Evolutionary conservation across 2,888 invertebrate genomes (phyloP).

Genomic region (Eupithecia vulgata): DNA sequence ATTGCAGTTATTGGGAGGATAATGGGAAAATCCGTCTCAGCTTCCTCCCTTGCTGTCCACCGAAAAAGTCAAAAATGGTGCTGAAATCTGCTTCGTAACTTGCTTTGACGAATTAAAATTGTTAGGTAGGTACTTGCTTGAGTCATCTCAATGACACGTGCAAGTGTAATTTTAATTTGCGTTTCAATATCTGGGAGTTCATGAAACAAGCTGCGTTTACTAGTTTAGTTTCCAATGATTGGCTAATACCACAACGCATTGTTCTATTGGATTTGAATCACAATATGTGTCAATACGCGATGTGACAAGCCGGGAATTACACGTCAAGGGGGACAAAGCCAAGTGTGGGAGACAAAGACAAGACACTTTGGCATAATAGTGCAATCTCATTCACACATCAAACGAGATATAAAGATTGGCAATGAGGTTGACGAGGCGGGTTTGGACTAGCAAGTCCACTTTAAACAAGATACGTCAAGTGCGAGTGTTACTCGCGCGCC

Average conservation of each 20-base stretch:
- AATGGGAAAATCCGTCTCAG: too few species aligned
- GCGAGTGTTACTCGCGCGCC: too few species aligned
- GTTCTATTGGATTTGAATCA: slow-evolving; percentile 30
- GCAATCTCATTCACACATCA: background rate
- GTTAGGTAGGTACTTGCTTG: too few species aligned
- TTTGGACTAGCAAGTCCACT: background rate
- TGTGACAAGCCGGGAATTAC: slow-evolving; percentile 11
- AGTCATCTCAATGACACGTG: too few species aligned
- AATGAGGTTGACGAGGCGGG: background rate
- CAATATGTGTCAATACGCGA: slow-evolving; percentile 34
- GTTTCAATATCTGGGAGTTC: background rate
- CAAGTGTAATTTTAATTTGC: too few species aligned
- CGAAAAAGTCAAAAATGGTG: too few species aligned
- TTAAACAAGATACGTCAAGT: too few species aligned
- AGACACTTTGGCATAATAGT: background rate
- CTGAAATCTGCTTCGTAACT: too few species aligned
- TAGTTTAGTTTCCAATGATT: background rate
- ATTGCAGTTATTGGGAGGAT: too few species aligned
- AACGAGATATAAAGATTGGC: background rate
- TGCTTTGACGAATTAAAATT: too few species aligned
- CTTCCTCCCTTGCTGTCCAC: too few species aligned
- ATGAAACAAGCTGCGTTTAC: background rate
- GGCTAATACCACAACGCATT: slow-evolving; percentile 12
- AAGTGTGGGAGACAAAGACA: background rate
- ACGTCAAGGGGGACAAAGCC: slow-evolving; percentile 1